These are phyloP conservation scores for Zoanthus solanderi DNA, from an alignment of 92 coral and sea anemone species.

Conservation along the genomic window DNA sequence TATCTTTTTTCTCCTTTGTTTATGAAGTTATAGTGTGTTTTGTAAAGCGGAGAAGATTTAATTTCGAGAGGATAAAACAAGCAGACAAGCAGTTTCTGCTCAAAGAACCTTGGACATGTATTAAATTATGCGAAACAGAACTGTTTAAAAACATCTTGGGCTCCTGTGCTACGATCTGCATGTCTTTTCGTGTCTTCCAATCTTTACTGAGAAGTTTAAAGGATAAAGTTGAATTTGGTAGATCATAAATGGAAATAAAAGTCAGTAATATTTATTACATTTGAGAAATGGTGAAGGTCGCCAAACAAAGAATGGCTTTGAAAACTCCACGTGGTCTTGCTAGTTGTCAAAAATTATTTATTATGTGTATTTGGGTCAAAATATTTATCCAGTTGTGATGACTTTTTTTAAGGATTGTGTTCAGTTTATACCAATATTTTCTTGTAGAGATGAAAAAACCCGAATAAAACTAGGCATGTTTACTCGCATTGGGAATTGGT, in stretches of 20 bases:
- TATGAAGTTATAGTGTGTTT: slow-evolving; percentile 25
- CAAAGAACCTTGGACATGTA: neutral
- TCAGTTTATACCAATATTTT: slow-evolving; percentile 46
- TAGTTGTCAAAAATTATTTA: no score
- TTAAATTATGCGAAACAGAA: slow-evolving; percentile 13
- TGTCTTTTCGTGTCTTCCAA: neutral
- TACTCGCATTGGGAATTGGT: slow-evolving; percentile 52
- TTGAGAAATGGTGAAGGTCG: slow-evolving; percentile 39
- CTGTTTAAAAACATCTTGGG: neutral
- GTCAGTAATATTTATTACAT: slow-evolving; percentile 39
- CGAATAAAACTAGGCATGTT: slow-evolving; percentile 28
- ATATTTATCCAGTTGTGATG: neutral
- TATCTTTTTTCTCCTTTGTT: slow-evolving; percentile 23
- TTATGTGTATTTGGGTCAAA: no score
- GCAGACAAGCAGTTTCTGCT: neutral
- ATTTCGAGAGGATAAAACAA: neutral
- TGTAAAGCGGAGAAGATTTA: slow-evolving; percentile 16
- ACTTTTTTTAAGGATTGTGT: slow-evolving; percentile 4
- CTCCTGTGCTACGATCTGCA: slow-evolving; percentile 17
- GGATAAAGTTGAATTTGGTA: slow-evolving; percentile 22
- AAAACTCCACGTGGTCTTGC: slow-evolving; percentile 52
- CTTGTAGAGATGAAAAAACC: neutral
- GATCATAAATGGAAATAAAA: slow-evolving; percentile 33
- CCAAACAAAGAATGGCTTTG: slow-evolving; percentile 45
- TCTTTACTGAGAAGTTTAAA: slow-evolving; percentile 13